Base-by-base conservation (phyloP, 2,797 vertebrate genomes). In the Antennarius maculatus region DNA sequence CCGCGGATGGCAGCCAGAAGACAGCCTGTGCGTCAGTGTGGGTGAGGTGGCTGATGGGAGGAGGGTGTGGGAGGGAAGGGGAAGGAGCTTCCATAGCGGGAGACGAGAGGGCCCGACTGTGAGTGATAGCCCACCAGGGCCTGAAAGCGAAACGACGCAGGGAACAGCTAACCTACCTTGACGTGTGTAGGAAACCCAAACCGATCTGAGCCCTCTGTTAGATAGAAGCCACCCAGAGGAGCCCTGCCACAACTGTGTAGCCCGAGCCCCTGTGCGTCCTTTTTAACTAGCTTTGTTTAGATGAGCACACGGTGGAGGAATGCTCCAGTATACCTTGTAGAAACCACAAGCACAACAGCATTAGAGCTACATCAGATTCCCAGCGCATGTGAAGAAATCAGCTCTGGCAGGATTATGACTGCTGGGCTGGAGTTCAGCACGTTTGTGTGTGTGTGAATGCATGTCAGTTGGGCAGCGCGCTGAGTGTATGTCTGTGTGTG, bases 201-300 rank as follows among this genome's bases (percentile, higher is more conserved):
- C 86, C 90, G 66, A 73, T 73, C 57, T 16, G 83, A 71, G 87
- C 81, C 84, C 82, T 79, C 72, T 68, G 86, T 90, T 83, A 89
- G 88, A 93, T 85, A 88, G 84, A 83, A 90, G 87, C 92, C 92
- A 92, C 91, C 91, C 90, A 91, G 87, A 87, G 85, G 74, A 89
- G 85, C 71, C 60, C 72, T 53, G 79, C 82, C 85, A 80, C 81
- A 74, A 79, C 82, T 68, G 70, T 77, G 69, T 76, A 89, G 86
- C 88, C 82, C 27, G 61, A 84, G 82, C 81, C 69, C 73, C 85
- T 56, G 75, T 12, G 86, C 41, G 85, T 88, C 85, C 80, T 92
- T 85, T 91, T 91, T 85, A 92, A 92, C 89, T 92, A 90, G 85
- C 86, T 84, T 74, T 94, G 93, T 94, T 94, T 94, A 93, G 87